These are phyloP conservation scores for Cariama cristata DNA, from an alignment of 2,113 vertebrate species.

Conservation along the genomic window DNA sequence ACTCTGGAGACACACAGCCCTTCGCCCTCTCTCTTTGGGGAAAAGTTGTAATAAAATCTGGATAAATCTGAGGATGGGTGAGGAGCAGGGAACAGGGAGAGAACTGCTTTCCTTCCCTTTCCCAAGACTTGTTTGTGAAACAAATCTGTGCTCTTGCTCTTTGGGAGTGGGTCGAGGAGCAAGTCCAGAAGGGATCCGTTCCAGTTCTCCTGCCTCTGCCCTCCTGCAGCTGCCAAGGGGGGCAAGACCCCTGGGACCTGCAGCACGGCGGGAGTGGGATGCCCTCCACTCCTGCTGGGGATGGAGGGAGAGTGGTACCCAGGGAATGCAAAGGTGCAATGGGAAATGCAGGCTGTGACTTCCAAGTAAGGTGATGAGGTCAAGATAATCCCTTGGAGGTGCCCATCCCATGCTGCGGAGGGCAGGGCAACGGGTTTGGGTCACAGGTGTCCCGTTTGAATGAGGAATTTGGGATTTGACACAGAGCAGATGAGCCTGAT, in stretches of 20 bases:
- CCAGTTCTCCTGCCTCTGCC: background rate
- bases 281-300: background rate
- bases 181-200: background rate
- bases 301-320: background rate
- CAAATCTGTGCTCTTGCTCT: background rate
- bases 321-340: background rate
- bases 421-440: background rate
- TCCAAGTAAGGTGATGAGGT: background rate
- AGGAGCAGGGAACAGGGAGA: background rate
- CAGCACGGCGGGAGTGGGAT: background rate
- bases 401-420: fast-evolving
- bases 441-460: background rate
- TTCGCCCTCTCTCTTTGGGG: background rate
- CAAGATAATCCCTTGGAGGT: background rate
- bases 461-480: background rate
- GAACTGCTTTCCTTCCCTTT: background rate
- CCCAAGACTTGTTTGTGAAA: background rate
- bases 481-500: background rate
- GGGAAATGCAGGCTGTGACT: fast-evolving
- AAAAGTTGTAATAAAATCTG: background rate
- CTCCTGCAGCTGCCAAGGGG: background rate
- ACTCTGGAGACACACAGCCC: background rate
- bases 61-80: background rate
- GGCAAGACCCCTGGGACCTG: background rate
- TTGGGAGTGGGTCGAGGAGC: fast-evolving